Evolutionary conservation across 2,797 vertebrate species (phyloP).

Genomic region (Sardinella longiceps): DNA sequence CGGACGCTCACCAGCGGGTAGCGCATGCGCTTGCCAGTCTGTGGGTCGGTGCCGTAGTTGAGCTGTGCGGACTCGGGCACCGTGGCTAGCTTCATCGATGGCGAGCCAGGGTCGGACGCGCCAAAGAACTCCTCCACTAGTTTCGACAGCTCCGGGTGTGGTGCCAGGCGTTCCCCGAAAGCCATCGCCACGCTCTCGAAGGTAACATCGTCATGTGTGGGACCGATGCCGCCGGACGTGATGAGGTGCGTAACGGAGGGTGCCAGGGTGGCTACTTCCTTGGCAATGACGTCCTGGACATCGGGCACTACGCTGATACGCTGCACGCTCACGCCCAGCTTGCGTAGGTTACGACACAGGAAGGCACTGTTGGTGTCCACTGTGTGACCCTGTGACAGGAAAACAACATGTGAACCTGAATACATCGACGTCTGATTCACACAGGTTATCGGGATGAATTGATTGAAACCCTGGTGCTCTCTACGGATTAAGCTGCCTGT

Average conservation of each 20-base stretch:
- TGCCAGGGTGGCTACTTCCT: constrained; percentile 83
- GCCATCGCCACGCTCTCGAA: constrained; percentile 90
- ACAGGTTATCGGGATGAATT: background rate
- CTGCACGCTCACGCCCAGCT: constrained; percentile 85
- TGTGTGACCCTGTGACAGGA: constrained; percentile 83
- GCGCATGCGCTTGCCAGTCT: constrained; percentile 73
- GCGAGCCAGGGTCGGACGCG: constrained; percentile 60
- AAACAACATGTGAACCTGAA: background rate
- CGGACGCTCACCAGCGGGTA: constrained; percentile 91
- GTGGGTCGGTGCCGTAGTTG: constrained; percentile 83
- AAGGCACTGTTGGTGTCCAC: constrained; percentile 93
- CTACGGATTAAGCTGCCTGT: no score
- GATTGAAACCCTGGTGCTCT: no score
- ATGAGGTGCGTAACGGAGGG: constrained; percentile 84
- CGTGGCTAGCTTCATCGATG: constrained; percentile 85
- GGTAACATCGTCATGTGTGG: constrained; percentile 94
- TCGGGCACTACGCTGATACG: constrained; percentile 88
- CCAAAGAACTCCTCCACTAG: constrained; percentile 81
- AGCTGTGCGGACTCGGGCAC: constrained; percentile 86
- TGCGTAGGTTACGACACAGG: constrained; percentile 83
- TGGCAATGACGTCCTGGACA: constrained; percentile 81
- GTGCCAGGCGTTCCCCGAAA: constrained; percentile 79
- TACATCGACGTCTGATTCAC: background rate
- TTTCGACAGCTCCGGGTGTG: constrained; percentile 81
- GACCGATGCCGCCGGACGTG: constrained; percentile 92